Base-by-base conservation (phyloP, 2,797 vertebrate species). In the Leptoclinus maculatus region DNA sequence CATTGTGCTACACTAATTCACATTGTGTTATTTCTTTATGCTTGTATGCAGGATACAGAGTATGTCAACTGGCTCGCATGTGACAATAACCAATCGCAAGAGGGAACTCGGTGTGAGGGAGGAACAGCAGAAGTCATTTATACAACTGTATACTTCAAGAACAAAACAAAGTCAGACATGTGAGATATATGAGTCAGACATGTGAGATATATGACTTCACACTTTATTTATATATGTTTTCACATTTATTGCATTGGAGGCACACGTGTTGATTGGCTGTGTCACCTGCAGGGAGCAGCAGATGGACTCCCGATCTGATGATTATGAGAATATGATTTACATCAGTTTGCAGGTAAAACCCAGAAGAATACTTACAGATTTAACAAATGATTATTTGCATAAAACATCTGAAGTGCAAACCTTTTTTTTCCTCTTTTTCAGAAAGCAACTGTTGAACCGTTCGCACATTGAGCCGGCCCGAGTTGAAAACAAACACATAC, bases 271-370 rank as follows among this genome's bases (percentile, higher is more conserved):
- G 39, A 80, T 66, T 14, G 29, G 41, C 12, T 66, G 16, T 43
- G 2, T 86, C 64, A n/a, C 74, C 62, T 72, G n/a, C 43, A 85
- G 76, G 67, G 7, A 19, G 71, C 75, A 80, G 60, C 67, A 71
- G 73, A 74, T 21, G 39, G 65, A 68, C 66, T 60, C 67, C 7
- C n/a, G 5, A 47, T 17, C 54, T 53, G 12, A 54, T 49, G 59
- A 62, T 45, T n/a, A 62, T 16, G 63, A 62, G 13, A 14, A 38
- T 38, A 56, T 63, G 62, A 80, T 83, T 66, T 85, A 89, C 76
- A 80, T 80, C 66, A 38, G 78, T 84, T 32, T 71, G 62, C 68
- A 87, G 75, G 83, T 91, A 72, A 74, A 47, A 32, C 43, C 65
- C 67, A 0, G 38, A 16, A 63, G 71, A 14, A 21, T 36, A 66